phyloP scores from a whole-genome alignment of 2,113 vertebrate species.

The Xyrauchen texanus region DNA sequence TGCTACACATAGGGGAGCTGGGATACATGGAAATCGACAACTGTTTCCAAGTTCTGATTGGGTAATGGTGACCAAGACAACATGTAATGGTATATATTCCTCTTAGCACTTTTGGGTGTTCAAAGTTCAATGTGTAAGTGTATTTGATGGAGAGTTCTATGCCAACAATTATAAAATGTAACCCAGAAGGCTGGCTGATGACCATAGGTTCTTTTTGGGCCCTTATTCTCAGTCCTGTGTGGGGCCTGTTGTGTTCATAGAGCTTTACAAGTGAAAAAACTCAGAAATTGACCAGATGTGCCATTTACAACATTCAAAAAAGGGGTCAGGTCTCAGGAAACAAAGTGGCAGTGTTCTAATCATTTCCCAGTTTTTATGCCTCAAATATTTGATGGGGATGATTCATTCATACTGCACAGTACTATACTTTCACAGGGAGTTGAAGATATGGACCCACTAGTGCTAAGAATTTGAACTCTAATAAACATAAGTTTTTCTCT shows the following conservation, averaged over 20 bases:
- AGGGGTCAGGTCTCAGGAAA: neutral
- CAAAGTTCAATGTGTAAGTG: neutral
- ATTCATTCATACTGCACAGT: slow-evolving; percentile 24
- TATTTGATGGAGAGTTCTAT: neutral
- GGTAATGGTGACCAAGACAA: neutral
- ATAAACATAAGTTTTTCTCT: slow-evolving; percentile 23
- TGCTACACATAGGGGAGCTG: too few species aligned
- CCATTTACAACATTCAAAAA: neutral
- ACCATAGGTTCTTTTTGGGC: neutral
- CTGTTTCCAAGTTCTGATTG: neutral
- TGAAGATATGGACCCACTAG: too few species aligned
- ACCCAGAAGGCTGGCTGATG: neutral
- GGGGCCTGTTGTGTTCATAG: slow-evolving; percentile 12
- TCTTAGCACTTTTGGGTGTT: neutral
- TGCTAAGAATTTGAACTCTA: neutral
- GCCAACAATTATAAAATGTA: neutral
- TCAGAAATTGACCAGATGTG: slow-evolving; percentile 15
- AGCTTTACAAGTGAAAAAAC: slow-evolving; percentile 39
- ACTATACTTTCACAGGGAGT: neutral
- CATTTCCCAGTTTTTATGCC: slow-evolving; percentile 33
- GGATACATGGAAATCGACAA: too few species aligned
- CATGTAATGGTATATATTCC: neutral
- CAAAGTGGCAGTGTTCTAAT: slow-evolving; percentile 28
- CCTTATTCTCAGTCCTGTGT: neutral
- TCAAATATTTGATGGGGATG: neutral